A percentile compares a stretch with the other conserved stretches of the same genome.
These are phyloP conservation scores for Abrostola triplasia DNA, from an alignment of 2,888 invertebrate genomes.

Conservation along the genomic window DNA sequence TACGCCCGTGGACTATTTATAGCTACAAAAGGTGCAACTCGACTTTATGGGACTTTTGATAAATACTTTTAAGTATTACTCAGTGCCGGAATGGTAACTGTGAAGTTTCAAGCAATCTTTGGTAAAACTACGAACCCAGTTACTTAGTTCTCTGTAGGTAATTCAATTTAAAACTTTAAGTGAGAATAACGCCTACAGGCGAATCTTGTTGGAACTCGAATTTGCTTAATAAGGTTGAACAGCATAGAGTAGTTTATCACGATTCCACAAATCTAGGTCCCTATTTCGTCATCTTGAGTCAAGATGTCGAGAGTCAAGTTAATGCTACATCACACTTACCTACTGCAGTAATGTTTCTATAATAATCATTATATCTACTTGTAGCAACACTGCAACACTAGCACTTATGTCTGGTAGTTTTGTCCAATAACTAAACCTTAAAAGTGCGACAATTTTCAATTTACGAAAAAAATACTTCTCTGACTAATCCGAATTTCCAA, in stretches of 20 bases:
- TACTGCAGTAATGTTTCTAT: no score
- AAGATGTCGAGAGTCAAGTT: no score
- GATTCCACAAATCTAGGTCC: conserved; percentile 17
- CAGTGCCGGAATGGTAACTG: conserved; percentile 15
- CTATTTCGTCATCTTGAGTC: not conserved
- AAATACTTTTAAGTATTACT: conserved; percentile 38
- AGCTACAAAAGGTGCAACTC: conserved; percentile 41
- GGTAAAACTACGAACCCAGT: conserved; percentile 11
- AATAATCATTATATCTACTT: no score
- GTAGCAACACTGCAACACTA: no score
- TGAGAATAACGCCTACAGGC: conserved; percentile 39
- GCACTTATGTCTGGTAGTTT: no score
- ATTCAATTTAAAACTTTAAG: conserved; percentile 52
- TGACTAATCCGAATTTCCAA: not conserved
- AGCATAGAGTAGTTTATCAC: conserved; percentile 27
- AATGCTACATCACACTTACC: no score
- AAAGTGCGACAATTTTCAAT: no score
- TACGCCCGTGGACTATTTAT: conserved; percentile 50
- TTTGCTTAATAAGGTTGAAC: conserved; percentile 36
- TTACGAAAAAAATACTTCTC: not conserved
- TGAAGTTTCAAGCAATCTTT: conserved; percentile 38
- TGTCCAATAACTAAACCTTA: not conserved
- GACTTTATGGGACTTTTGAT: conserved; percentile 46
- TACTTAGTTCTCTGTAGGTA: conserved; percentile 23
- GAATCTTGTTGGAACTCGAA: conserved; percentile 23